Evolutionary conservation across 2,113 vertebrate genomes (phyloP).

Genomic region (Lagopus leucura): DNA sequence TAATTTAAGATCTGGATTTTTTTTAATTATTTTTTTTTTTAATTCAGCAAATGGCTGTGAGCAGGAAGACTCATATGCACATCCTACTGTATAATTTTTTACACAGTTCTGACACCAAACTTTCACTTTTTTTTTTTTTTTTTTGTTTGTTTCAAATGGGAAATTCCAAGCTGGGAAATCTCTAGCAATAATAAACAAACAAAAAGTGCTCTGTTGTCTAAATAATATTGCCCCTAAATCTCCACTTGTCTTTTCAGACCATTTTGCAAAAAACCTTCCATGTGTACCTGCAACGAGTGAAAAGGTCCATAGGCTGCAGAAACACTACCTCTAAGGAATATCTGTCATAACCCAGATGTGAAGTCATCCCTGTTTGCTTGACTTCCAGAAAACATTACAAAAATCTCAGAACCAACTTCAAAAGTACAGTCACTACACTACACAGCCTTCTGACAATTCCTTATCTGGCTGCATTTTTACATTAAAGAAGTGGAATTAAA

Average conservation of each 20-base stretch:
- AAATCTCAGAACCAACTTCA: conserved; percentile 25
- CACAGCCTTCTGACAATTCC: conserved; percentile 9
- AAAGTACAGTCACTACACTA: neutral
- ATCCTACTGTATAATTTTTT: neutral
- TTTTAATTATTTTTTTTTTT: neutral
- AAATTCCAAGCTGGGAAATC: neutral
- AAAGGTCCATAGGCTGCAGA: neutral
- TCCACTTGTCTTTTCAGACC: neutral
- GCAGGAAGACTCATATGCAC: neutral
- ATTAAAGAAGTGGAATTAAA: conserved; percentile 33
- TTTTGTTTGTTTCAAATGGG: neutral
- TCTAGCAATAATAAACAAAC: neutral
- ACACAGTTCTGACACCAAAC: neutral
- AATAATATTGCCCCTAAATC: neutral
- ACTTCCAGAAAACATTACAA: conserved; percentile 6
- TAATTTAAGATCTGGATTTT: neutral
- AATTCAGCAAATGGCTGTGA: neutral
- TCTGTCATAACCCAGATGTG: neutral
- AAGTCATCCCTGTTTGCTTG: neutral
- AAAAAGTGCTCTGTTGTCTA: neutral
- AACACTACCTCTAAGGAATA: neutral
- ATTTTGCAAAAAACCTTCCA: neutral
- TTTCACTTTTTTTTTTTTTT: neutral
- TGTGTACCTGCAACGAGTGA: neutral
- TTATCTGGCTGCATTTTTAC: conserved; percentile 24